Percentiles rank a stretch among this genome's conserved stretches.
These are phyloP conservation scores for Zonitis immaculata DNA, from an alignment of 2,888 invertebrate species.

Conservation along the genomic window DNA sequence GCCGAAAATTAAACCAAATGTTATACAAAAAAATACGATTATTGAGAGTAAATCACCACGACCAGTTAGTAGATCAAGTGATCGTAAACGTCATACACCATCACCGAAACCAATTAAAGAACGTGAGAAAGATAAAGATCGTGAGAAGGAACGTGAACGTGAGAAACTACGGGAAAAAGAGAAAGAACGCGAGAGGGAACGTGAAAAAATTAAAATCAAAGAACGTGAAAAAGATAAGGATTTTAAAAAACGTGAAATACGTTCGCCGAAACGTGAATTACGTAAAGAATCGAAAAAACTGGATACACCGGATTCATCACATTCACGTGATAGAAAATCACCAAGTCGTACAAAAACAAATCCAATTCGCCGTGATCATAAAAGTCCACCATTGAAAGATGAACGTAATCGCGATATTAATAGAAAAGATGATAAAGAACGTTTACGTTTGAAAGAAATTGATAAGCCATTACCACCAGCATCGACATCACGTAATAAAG, in stretches of 20 bases:
- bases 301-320: slow-evolving; percentile 46
- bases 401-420: slow-evolving; percentile 41
- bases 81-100: slow-evolving; percentile 44
- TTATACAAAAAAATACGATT: slow-evolving; percentile 32
- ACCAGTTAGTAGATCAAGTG: slow-evolving; percentile 37
- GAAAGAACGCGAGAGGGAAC: slow-evolving; percentile 41
- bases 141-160: slow-evolving; percentile 49
- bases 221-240: slow-evolving; percentile 49
- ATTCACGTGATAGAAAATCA: slow-evolving; percentile 44
- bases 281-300: slow-evolving; percentile 36
- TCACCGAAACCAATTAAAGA: slow-evolving; percentile 41
- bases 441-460: slow-evolving; percentile 44
- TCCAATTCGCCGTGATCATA: slow-evolving; percentile 36
- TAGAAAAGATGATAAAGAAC: slow-evolving; percentile 51
- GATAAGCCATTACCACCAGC: slow-evolving; percentile 33
- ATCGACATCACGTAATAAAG: slow-evolving; percentile 31
- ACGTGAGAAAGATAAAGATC: slow-evolving; percentile 38
- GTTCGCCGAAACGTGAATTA: slow-evolving; percentile 40
- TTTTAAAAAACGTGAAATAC: slow-evolving; percentile 37
- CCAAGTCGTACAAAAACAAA: slow-evolving; percentile 38
- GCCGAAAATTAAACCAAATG: slow-evolving; percentile 40
- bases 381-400: slow-evolving; percentile 49
- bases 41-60: slow-evolving; percentile 42
- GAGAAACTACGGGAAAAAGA: slow-evolving; percentile 54
- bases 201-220: slow-evolving; percentile 38